Percentiles rank a stretch among this genome's conserved stretches.
These are phyloP conservation scores for Neopipo cinnamomea DNA, from an alignment of 2,113 vertebrate species.

Conservation along the genomic window DNA sequence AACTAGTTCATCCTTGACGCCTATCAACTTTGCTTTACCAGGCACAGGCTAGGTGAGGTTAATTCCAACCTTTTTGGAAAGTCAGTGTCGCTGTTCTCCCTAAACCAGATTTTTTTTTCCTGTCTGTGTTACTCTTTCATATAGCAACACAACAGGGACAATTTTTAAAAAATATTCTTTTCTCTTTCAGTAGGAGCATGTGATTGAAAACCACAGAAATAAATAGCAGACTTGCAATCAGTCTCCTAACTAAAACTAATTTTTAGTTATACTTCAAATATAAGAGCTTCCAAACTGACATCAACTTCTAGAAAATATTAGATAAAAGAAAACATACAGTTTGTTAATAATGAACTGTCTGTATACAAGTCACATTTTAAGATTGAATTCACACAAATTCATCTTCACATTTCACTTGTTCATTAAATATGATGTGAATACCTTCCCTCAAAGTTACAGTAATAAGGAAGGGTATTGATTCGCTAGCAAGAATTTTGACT, in stretches of 20 bases:
- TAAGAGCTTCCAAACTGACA: not conserved
- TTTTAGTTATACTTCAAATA: not conserved
- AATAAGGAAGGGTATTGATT: not conserved
- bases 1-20: not conserved
- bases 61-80: not conserved
- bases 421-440: not conserved
- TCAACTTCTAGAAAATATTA: not conserved
- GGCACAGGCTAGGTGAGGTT: not conserved
- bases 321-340: not conserved
- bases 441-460: not conserved
- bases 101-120: not conserved
- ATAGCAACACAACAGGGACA: not conserved
- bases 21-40: not conserved
- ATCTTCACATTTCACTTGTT: not conserved
- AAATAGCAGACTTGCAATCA: not conserved
- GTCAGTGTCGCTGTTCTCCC: not conserved
- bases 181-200: not conserved
- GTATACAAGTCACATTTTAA: not conserved
- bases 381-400: not conserved
- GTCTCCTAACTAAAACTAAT: not conserved
- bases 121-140: not conserved
- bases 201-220: not conserved
- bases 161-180: accelerated
- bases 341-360: not conserved
- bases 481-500: not conserved